Evolutionary conservation across 2,113 vertebrate species (phyloP).

Genomic region (Dasyurus viverrinus): DNA sequence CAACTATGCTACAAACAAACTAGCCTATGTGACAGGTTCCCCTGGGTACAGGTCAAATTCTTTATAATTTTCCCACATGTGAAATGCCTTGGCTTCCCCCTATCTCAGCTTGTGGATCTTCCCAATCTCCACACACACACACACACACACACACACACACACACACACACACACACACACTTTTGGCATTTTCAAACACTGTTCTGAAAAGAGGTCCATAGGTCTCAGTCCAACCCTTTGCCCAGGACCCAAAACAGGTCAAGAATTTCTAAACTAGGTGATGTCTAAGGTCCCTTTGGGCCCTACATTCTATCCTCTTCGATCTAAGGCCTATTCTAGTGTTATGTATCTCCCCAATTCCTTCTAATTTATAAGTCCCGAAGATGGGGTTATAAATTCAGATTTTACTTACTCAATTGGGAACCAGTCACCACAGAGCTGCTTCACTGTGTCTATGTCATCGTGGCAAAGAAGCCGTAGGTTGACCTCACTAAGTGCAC

Average conservation of each 20-base stretch:
- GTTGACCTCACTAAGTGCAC: slow-evolving; percentile 95
- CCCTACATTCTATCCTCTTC: neutral
- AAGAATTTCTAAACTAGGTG: neutral
- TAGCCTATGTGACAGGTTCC: neutral
- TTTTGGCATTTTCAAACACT: neutral
- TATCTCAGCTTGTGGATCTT: neutral
- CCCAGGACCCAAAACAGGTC: neutral
- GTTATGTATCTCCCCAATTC: neutral
- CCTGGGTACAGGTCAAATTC: neutral
- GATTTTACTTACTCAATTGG: slow-evolving; percentile 93
- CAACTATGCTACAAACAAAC: neutral
- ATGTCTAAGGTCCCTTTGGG: neutral
- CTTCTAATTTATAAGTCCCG: neutral
- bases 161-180: too few species aligned
- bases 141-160: too few species aligned
- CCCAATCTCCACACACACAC: too few species aligned
- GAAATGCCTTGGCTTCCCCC: neutral
- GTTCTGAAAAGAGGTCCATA: neutral
- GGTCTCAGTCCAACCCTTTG: neutral
- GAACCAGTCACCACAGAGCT: slow-evolving; percentile 98
- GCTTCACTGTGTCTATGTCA: slow-evolving; percentile 99
- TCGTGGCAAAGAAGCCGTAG: slow-evolving; percentile 98
- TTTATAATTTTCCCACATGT: neutral
- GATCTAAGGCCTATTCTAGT: neutral
- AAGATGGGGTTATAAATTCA: neutral